Conservation (phyloP, 2,888 invertebrate species). For the Mesoligia furuncula region DNA sequence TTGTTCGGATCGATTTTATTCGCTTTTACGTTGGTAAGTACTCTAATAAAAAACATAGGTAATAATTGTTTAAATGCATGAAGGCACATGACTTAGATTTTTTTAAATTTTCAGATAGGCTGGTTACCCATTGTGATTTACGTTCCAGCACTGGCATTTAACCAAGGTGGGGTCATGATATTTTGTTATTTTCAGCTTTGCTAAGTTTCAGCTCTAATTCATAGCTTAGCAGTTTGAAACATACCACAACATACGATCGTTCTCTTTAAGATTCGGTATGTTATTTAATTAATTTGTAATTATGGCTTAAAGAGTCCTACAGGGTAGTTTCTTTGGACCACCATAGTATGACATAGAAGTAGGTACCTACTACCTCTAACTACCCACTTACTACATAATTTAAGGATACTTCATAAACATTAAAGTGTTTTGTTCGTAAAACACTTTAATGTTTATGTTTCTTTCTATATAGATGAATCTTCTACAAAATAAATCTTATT, state of each 20-base stretch:
- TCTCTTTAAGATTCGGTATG: neutral
- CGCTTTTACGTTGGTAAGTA: slow-evolving; percentile 92
- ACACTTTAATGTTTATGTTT: too few species aligned
- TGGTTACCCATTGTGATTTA: slow-evolving; percentile 95
- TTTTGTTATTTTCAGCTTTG: neutral
- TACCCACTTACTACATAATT: neutral
- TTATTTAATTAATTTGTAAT: neutral
- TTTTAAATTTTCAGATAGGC: slow-evolving; percentile 90
- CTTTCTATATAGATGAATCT: neutral
- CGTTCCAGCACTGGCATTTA: slow-evolving; percentile 94
- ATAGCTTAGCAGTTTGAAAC: neutral
- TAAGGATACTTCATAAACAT: too few species aligned
- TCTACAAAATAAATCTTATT: neutral
- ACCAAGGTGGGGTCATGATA: slow-evolving; percentile 91
- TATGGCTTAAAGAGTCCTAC: neutral
- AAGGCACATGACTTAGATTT: neutral
- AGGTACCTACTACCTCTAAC: neutral
- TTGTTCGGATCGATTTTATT: slow-evolving; percentile 93
- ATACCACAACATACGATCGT: neutral
- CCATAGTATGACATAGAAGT: neutral
- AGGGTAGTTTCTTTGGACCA: slow-evolving; percentile 12
- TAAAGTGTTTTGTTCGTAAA: neutral
- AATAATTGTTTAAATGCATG: slow-evolving; percentile 4
- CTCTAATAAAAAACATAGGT: neutral
- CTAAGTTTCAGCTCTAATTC: neutral